Evolutionary conservation across 2,113 vertebrate species (phyloP), one percentile per base, ranked within the genome.

Genomic region (Colius striatus): DNA sequence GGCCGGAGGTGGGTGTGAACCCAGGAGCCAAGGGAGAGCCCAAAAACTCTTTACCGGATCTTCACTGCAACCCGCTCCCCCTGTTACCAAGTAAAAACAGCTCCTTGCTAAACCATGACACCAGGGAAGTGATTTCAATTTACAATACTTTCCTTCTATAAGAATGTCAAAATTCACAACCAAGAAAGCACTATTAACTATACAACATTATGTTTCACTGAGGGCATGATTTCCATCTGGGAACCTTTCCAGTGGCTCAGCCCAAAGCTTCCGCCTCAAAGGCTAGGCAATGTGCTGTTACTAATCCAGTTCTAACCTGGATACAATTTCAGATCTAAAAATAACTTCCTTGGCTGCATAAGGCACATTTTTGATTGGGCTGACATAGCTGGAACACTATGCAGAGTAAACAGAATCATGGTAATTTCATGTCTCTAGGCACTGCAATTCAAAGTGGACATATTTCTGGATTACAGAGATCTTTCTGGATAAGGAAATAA

Each of bases 271-370:
- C 92, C 1, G 22, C 94, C 76, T 96, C 57, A 63, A 3, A 93
- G 82, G 74, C 67, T 80, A 82, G 82, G 89, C 70, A 88, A 62
- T 91, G 87, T 82, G 79, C 87, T 97, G 91, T 94, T 89, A 96
- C 82, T 94, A 97, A 97, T 96, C 61, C 62, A 84, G 50, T 92
- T 90, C 84, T 84, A 94, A 96, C 78, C 92, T 90, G 92, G 92
- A 86, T 95, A 87, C 48, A 79, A 43, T 76, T 96, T 95, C 79
- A 92, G 25, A 76, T 70, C 79, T 96, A 95, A 95, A 96, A 94
- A 93, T 95, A 97, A 71, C 43, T 84, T 84, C 55, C n/a, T 89
- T 87, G 54, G 57, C 84, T 71, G 54, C 78, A 38, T 92, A 80
- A 90, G 66, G 63, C 73, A 36, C 1, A 1, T 48, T 86, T 94